phyloP scores from a whole-genome alignment of 1,140 invertebrate species.

The Holotrichia oblita region DNA sequence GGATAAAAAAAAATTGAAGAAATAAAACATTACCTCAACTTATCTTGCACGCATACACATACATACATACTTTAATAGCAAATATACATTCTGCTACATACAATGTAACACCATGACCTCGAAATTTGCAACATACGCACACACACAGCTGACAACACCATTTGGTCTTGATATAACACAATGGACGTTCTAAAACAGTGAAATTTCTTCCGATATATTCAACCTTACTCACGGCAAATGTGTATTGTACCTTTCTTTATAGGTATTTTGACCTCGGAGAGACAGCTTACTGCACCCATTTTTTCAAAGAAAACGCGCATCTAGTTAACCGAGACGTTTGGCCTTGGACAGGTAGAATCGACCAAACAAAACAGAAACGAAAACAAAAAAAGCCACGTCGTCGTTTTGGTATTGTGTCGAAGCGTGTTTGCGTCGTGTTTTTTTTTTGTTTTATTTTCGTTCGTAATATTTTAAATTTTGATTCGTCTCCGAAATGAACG shows the following conservation, averaged over 20 bases:
- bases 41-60: too few species aligned
- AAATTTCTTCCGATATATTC: conserved; percentile 21
- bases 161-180: not conserved
- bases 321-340: not conserved
- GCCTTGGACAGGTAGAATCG: conserved; percentile 13
- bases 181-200: not conserved
- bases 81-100: not conserved
- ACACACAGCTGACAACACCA: not conserved
- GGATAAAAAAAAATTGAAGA: too few species aligned
- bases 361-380: not conserved
- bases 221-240: too few species aligned
- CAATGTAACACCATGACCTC: not conserved
- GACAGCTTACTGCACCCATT: conserved; percentile 10
- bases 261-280: conserved; percentile 19
- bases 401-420: not conserved
- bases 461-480: not conserved
- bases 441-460: not conserved
- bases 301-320: conserved; percentile 2
- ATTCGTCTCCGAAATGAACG: not conserved
- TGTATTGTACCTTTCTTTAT: not conserved
- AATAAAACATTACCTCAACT: too few species aligned
- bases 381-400: not conserved
- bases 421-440: not conserved
- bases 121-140: conserved; percentile 1
- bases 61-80: too few species aligned